Base-by-base conservation (phyloP, 2,797 vertebrate species). In the Pteronotus mesoamericanus region DNA sequence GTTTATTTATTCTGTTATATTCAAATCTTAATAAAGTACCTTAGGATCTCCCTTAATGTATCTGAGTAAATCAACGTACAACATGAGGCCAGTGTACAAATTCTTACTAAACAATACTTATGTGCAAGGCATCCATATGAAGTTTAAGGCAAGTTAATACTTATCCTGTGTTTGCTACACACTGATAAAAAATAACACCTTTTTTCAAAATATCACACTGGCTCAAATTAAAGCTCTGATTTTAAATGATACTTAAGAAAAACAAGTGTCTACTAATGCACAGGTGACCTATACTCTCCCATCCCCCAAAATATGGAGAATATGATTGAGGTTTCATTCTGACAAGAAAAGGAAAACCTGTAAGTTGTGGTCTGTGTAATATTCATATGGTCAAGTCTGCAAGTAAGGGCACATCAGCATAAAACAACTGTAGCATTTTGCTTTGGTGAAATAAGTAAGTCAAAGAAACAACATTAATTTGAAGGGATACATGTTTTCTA, bases 321-420 rank as follows among this genome's bases (percentile, higher is more conserved):
- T 37, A 92, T 42, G 61, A 78, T 0, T 74, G 37, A 79, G n/a
- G 92, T 80, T 89, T 92, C 55, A 94, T 61, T 87, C 59, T 86
- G 66, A 95, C 39, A 91, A 80, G 59, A 95, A 95, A 92, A 92
- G 34, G 24, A 89, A 94, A 86, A 51, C 15, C 53, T 88, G 44
- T 11, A 69, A 19, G 42, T 51, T 51, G 9, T 21, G 32, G 15
- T 92, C 37, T 64, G 12, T 48, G 12, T 83, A 78, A 34, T 59
- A n/a, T 53, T 46, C 46, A 46, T n/a, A 71, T 29, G n/a, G 22
- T 44, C 69, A 93, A 86, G 44, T 77, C 59, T 94, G n/a, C 55
- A 71, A 51, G 11, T 74, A 75, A 69, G 42, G 29, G 4, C 5
- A 84, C 34, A 90, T 37, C 37, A 32, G 46, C 53, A 87, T 53